Evolutionary conservation across 1,140 invertebrate species (phyloP).

Genomic region (Idris sp.): DNA sequence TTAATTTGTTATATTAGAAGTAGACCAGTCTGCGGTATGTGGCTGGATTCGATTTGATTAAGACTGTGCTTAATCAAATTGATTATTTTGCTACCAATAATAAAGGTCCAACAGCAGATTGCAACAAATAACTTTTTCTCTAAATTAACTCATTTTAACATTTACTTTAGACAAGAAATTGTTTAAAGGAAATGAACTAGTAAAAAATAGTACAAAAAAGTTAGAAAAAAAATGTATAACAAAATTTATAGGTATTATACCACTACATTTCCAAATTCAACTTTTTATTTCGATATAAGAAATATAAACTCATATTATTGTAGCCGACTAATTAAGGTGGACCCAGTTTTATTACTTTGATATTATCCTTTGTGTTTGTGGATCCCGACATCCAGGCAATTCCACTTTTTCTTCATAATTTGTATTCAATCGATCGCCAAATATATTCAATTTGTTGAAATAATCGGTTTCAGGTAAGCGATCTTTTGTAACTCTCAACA

Average conservation of each 20-base stretch:
- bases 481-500: constrained; percentile 9
- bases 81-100: background rate
- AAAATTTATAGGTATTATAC: no score
- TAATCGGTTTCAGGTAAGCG: constrained; percentile 27
- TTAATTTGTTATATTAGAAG: constrained; percentile 16
- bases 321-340: constrained; percentile 8
- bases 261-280: no score
- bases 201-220: no score
- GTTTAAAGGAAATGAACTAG: no score
- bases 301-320: no score
- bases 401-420: constrained; percentile 41
- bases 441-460: constrained; percentile 59
- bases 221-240: no score
- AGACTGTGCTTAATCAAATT: background rate
- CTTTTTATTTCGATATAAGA: no score
- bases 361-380: background rate
- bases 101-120: no score
- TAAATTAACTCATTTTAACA: no score
- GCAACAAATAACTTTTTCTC: no score
- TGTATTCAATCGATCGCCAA: constrained; percentile 38
- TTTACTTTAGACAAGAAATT: no score
- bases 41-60: background rate
- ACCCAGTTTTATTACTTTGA: constrained; percentile 5
- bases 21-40: constrained; percentile 4
- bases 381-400: constrained; percentile 6